Conservation (phyloP, 2,888 invertebrate species). For the Pedicia rivosa region DNA sequence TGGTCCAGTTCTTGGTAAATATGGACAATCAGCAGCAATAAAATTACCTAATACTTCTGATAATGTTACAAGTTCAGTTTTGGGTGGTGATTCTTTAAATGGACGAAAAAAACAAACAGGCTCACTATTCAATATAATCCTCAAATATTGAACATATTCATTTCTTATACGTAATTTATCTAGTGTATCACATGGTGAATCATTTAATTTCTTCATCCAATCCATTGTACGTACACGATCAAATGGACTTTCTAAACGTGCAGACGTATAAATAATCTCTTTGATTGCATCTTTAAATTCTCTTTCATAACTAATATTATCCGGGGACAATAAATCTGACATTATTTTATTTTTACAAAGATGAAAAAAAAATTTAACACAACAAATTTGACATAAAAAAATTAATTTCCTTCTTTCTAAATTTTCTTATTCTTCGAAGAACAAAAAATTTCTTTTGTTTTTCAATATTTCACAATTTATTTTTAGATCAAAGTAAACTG, state of each 20-base stretch:
- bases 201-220: conserved; percentile 34
- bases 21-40: conserved; percentile 23
- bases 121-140: conserved; percentile 33
- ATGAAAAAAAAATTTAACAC: no score
- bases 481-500: no score
- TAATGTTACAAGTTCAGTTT: conserved; percentile 27
- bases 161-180: conserved; percentile 32
- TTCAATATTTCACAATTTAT: no score
- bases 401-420: no score
- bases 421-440: no score
- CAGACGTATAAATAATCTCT: no score
- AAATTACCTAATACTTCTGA: conserved; percentile 33
- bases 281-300: no score
- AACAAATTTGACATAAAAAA: no score
- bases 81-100: conserved; percentile 33
- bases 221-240: conserved; percentile 37
- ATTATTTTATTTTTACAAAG: no score
- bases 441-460: no score
- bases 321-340: no score
- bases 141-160: conserved; percentile 35
- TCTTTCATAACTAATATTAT: no score
- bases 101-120: conserved; percentile 30
- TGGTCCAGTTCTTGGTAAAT: conserved; percentile 35
- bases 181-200: conserved; percentile 30
- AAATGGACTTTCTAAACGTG: conserved; percentile 13